Base-by-base conservation (phyloP, 2,113 vertebrate species). In the Salvelinus sp. region DNA sequence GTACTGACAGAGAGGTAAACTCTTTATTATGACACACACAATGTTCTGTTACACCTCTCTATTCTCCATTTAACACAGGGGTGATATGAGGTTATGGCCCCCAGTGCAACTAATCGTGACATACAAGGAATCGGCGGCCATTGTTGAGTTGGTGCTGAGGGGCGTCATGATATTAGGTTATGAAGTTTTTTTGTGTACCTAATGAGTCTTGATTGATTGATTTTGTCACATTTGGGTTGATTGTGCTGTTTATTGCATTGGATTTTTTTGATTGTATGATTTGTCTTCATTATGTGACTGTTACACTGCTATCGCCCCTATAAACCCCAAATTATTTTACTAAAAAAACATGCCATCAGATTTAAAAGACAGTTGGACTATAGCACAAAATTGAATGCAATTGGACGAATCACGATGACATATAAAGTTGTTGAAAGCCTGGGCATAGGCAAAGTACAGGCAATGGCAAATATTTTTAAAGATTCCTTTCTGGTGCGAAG, bases 131-230 rank as follows among this genome's bases (percentile, higher is more conserved):
- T 44, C 38, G 38, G 38, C 48, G 68, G n/a, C 68, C 68, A 69
- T 69, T 69, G 48, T 44, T 57, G 1, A 4, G 16, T 57, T 57
- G 54, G 13, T 57, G n/a, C 22, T 70, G 20, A 33, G 38, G 33
- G 44, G 69, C 13, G n/a, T 70, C 44, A 50, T 3, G 48, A 70
- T 75, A 16, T 54, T 68, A 38, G 72, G 28, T 60, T 44, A 74
- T 79, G 66, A 83, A 82, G 76, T 82, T 83, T 83, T 89, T 89
- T 80, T 83, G 82, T 76, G 88, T 22, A 62, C 6, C 58, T 2
- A 2, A 62, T 62, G 58, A n/a, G 18, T 62, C 3, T 12, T 22
- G 58, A 62, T 22, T 16, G n/a, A 22, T 62, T 62, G 18, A n/a
- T 7, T 20, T 62, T 62, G 58, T 62, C 7, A 22, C 58, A 6